A percentile compares a stretch with the other conserved stretches of the same genome.
Conservation (phyloP, 2,888 invertebrate genomes). For the Odontomyia ornata region DNA sequence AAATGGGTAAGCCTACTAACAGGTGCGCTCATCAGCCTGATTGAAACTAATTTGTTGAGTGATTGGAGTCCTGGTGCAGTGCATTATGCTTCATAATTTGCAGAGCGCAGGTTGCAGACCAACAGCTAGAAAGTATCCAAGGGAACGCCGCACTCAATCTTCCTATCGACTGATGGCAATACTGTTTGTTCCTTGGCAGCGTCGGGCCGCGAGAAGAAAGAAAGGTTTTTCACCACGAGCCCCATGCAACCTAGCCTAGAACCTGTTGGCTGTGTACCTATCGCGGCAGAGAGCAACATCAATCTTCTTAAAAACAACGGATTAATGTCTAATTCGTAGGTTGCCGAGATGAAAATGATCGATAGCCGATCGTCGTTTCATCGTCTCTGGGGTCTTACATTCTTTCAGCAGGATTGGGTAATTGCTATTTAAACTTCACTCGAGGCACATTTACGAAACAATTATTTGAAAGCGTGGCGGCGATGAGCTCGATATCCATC, state of each 20-base stretch:
- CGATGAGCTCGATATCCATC: background rate
- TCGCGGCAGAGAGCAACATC: slow-evolving; percentile 38
- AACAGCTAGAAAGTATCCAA: too few relatives aligned
- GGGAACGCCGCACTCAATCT: too few relatives aligned
- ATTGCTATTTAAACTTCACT: slow-evolving; percentile 40
- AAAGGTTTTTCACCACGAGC: background rate
- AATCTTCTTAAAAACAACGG: slow-evolving; percentile 49
- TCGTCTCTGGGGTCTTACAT: slow-evolving; percentile 19
- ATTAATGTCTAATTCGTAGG: slow-evolving; percentile 50
- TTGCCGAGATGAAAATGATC: slow-evolving; percentile 47
- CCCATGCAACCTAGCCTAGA: slow-evolving; percentile 17
- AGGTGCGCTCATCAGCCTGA: too few relatives aligned
- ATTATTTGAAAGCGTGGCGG: slow-evolving; percentile 42
- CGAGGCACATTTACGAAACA: slow-evolving; percentile 41
- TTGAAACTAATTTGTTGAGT: too few relatives aligned
- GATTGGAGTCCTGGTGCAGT: too few relatives aligned
- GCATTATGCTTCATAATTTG: too few relatives aligned
- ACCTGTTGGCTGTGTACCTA: slow-evolving; percentile 46
- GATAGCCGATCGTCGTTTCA: slow-evolving; percentile 39
- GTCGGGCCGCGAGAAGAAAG: background rate
- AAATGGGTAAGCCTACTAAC: too few relatives aligned
- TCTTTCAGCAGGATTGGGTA: slow-evolving; percentile 44
- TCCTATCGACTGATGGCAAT: too few relatives aligned
- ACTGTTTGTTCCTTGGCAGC: too few relatives aligned
- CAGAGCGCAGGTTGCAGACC: too few relatives aligned